These are phyloP conservation scores for Chymomyza procnemis DNA, from an alignment of 2,888 invertebrate genomes.

Conservation along the genomic window DNA sequence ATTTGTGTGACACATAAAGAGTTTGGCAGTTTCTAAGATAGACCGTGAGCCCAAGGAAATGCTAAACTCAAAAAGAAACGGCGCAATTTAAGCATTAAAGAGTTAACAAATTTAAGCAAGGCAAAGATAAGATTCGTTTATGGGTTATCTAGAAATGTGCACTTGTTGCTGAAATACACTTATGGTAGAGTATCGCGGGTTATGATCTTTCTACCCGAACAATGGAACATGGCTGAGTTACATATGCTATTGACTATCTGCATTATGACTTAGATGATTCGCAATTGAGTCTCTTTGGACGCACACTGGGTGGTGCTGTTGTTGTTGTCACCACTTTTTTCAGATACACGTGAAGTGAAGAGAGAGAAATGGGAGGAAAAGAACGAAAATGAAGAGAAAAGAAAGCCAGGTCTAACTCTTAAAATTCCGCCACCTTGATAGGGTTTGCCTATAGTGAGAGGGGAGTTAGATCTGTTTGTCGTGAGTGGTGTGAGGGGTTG, in stretches of 20 bases:
- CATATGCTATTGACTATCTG: conserved; percentile 93
- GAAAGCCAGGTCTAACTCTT: too few relatives aligned
- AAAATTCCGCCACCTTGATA: too few relatives aligned
- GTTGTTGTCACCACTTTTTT: too few relatives aligned
- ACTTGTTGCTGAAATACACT: conserved; percentile 94
- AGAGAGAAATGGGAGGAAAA: too few relatives aligned
- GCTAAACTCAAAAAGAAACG: neutral
- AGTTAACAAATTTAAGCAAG: neutral
- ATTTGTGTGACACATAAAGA: conserved; percentile 23
- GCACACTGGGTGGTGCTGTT: conserved; percentile 92
- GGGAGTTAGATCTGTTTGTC: too few relatives aligned
- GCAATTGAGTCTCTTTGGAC: conserved; percentile 93
- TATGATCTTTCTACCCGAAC: conserved; percentile 94
- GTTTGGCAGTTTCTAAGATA: conserved; percentile 5
- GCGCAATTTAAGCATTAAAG: neutral
- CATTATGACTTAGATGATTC: conserved; percentile 89
- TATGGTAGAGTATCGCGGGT: conserved; percentile 96
- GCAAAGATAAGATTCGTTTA: too few relatives aligned
- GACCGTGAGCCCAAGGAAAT: neutral
- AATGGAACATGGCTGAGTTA: conserved; percentile 91
- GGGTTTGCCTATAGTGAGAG: too few relatives aligned
- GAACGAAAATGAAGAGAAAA: too few relatives aligned
- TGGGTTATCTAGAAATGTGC: too few relatives aligned
- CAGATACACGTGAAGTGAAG: too few relatives aligned
- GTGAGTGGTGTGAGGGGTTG: too few relatives aligned